Base-by-base conservation (phyloP, 2,888 invertebrate species). In the Sesia bembeciformis region DNA sequence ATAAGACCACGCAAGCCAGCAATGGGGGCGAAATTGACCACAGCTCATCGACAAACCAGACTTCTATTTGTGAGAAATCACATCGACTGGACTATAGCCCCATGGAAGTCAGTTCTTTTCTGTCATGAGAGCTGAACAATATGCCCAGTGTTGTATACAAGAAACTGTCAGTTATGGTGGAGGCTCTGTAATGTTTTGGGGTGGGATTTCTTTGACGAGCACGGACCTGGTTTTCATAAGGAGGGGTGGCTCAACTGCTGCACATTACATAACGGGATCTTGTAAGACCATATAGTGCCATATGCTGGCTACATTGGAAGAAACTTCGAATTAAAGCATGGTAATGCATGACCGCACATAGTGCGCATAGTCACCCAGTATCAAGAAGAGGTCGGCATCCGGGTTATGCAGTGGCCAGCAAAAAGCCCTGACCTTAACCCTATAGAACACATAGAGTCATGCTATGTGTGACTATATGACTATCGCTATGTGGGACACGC, bases 361-460 rank as follows among this genome's bases (percentile, higher is more conserved):
- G 49, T 3, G 49, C 49, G 49, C 49, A 49, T 51, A 6, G 51
- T 51, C 39, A 39, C 39, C n/a, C 51, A 5, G 39, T 53, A 53
- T 51, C 53, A 57, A 39, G 42, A 53, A 46, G 54, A 57, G 50
- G 58, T 55, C 52, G 52, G 53, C 43, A 58, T 58, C 52, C 38
- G 52, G 46, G 52, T 58, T 52, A 56, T 61, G 56, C 57, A 55
- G 54, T 58, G 58, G 59, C 59, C 57, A 54, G 59, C 59, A 53
- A 58, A 52, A 54, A 56, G 55, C 53, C 56, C 55, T n/a, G n/a
- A n/a, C n/a, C 55, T 59, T 40, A 57, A 56, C 40, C 56, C 59
- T 4, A 58, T 60, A 43, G 56, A 58, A 49, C 56, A 58, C n/a
- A n/a, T n/a, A n/a, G n/a, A n/a, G n/a, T n/a, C n/a, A n/a, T n/a